Evolutionary conservation across 2,113 vertebrate genomes (phyloP).

Genomic region (Colistium nudipinnis): DNA sequence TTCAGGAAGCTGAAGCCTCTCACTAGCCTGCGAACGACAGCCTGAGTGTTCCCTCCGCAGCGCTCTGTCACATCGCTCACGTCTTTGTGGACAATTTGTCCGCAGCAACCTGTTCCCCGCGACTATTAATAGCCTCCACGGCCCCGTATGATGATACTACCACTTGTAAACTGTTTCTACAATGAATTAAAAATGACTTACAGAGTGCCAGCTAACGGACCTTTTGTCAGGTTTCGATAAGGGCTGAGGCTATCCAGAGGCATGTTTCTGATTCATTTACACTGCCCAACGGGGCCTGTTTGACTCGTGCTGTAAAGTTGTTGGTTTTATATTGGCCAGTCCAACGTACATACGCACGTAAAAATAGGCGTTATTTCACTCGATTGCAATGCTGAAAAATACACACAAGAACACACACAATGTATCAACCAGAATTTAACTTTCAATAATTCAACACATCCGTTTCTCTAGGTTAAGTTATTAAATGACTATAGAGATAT

Average conservation of each 20-base stretch:
- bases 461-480: not conserved
- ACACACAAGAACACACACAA: not conserved
- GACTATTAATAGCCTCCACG: constrained; percentile 44
- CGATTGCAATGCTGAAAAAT: not conserved
- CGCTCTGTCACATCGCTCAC: constrained; percentile 51
- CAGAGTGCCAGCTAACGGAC: constrained; percentile 25
- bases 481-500: no score
- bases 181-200: constrained; percentile 60
- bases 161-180: constrained; percentile 64
- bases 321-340: constrained; percentile 15
- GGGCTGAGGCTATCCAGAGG: constrained; percentile 35
- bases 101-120: constrained; percentile 32
- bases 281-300: not conserved
- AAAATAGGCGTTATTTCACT: not conserved
- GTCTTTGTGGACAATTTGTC: constrained; percentile 66
- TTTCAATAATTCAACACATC: not conserved
- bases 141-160: constrained; percentile 7
- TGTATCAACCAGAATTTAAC: no score
- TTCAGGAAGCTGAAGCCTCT: not conserved
- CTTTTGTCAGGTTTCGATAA: constrained; percentile 51
- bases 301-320: constrained; percentile 13
- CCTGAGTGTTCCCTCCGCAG: constrained; percentile 18
- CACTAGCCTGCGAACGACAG: not conserved
- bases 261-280: constrained; percentile 27
- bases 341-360: constrained; percentile 6